Percentiles rank a stretch among this genome's conserved stretches.
phyloP scores from a whole-genome alignment of 2,797 vertebrate genomes.

The Poeciliopsis infans region DNA sequence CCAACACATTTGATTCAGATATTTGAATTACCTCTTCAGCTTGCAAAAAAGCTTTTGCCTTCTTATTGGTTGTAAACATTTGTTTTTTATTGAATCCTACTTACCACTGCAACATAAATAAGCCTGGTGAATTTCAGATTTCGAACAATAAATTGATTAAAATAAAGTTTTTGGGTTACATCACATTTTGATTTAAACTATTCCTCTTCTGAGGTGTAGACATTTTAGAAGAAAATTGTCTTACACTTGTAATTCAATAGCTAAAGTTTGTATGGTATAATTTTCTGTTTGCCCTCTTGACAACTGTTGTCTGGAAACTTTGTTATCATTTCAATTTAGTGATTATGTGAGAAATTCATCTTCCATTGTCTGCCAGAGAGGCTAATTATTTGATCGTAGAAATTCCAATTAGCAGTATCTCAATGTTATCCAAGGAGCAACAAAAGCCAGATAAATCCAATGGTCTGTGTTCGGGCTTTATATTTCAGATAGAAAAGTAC shows the following conservation, averaged over 20 bases:
- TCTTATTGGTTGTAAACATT: neutral
- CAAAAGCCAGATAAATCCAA: slow-evolving; percentile 71
- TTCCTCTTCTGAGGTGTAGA: slow-evolving; percentile 1
- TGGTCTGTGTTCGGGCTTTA: slow-evolving; percentile 51
- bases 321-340: slow-evolving; percentile 78
- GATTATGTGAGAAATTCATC: slow-evolving; percentile 72
- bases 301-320: slow-evolving; percentile 69
- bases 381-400: slow-evolving; percentile 84
- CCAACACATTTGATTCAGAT: neutral
- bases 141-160: neutral
- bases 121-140: neutral
- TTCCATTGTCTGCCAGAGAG: slow-evolving; percentile 74
- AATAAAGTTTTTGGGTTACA: neutral
- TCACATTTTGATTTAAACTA: neutral
- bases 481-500: slow-evolving; percentile 46
- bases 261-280: slow-evolving; percentile 33
- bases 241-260: slow-evolving; percentile 1
- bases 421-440: slow-evolving; percentile 67
- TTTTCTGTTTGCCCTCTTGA: slow-evolving; percentile 50
- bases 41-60: neutral
- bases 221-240: slow-evolving; percentile 15
- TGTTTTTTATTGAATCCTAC: neutral
- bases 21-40: neutral
- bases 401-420: slow-evolving; percentile 84
- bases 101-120: neutral